Evolutionary conservation across 92 coral and sea anemone genomes (phyloP).

Genomic region (Palythoa grandis): DNA sequence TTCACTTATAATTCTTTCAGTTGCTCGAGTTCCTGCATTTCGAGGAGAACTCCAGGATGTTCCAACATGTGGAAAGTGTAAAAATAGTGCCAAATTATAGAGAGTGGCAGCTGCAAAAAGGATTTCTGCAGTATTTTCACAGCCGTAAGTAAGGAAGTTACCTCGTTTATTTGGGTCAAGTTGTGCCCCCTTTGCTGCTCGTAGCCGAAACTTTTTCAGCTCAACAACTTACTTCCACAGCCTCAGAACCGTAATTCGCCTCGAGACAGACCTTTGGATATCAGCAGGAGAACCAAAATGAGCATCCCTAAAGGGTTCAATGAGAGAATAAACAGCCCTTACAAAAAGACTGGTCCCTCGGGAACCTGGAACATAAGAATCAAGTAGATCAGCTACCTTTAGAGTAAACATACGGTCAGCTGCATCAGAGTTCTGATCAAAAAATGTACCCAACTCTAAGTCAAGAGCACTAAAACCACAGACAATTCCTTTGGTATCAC

Average conservation of each 20-base stretch:
- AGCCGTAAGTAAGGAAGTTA: slow-evolving; percentile 40
- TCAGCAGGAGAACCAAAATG: slow-evolving; percentile 42
- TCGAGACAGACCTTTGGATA: slow-evolving; percentile 30
- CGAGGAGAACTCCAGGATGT: slow-evolving; percentile 47
- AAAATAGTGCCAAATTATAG: slow-evolving; percentile 44
- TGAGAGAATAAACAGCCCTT: slow-evolving; percentile 5
- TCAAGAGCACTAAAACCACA: slow-evolving; percentile 45
- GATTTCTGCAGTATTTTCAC: slow-evolving; percentile 33
- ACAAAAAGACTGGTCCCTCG: slow-evolving; percentile 31
- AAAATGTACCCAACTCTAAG: slow-evolving; percentile 44
- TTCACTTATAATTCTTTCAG: slow-evolving; percentile 41
- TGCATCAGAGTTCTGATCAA: slow-evolving; percentile 52
- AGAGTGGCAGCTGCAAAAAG: slow-evolving; percentile 54
- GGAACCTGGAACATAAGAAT: slow-evolving; percentile 2
- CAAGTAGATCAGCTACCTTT: slow-evolving; percentile 38
- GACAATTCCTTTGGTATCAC: slow-evolving; percentile 17
- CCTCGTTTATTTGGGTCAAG: slow-evolving; percentile 44
- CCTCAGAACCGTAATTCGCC: neutral
- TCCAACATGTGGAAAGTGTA: slow-evolving; percentile 37
- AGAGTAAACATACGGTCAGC: slow-evolving; percentile 45
- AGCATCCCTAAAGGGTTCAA: slow-evolving; percentile 30
- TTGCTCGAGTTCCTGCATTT: slow-evolving; percentile 31
- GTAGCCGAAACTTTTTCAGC: slow-evolving; percentile 24
- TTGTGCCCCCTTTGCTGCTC: slow-evolving; percentile 37
- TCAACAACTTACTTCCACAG: slow-evolving; percentile 33